A percentile compares a stretch with the other conserved stretches of the same genome.
Conservation (phyloP, 2,113 vertebrate species). For the Oriolus oriolus region DNA sequence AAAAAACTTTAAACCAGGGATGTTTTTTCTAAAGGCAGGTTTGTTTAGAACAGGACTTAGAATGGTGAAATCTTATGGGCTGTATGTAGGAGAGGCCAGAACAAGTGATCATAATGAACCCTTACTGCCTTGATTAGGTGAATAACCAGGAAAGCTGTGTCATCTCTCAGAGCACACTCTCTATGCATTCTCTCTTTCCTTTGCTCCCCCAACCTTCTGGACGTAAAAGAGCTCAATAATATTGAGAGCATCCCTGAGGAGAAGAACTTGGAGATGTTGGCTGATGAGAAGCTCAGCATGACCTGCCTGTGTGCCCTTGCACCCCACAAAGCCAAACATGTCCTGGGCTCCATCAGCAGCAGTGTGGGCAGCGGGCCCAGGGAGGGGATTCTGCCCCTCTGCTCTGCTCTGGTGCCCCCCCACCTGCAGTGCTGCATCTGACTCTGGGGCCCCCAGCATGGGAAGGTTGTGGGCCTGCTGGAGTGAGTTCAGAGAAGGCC, state of each 20-base stretch:
- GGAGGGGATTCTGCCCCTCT: background rate
- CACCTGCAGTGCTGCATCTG: background rate
- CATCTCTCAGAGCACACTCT: background rate
- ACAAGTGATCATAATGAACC: background rate
- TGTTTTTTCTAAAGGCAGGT: background rate
- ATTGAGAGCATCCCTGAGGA: background rate
- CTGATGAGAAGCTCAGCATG: background rate
- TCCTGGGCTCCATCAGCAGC: background rate
- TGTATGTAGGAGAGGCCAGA: background rate
- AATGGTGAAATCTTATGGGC: background rate
- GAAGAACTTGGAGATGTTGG: background rate
- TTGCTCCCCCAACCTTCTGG: background rate
- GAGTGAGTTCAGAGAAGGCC: background rate
- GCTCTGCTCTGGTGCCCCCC: background rate
- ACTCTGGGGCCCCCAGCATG: fast-evolving
- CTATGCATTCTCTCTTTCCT: background rate
- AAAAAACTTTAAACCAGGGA: background rate
- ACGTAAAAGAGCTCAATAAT: background rate
- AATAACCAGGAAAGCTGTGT: background rate
- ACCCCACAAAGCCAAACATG: fast-evolving
- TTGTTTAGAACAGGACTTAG: background rate
- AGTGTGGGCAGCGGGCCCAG: fast-evolving
- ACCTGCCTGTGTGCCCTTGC: background rate
- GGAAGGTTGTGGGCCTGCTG: fast-evolving
- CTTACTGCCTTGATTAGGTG: fast-evolving